Evolutionary conservation across 2,113 vertebrate genomes (phyloP), one percentile per base, ranked within the genome.

Genomic region (Holacanthus passer): DNA sequence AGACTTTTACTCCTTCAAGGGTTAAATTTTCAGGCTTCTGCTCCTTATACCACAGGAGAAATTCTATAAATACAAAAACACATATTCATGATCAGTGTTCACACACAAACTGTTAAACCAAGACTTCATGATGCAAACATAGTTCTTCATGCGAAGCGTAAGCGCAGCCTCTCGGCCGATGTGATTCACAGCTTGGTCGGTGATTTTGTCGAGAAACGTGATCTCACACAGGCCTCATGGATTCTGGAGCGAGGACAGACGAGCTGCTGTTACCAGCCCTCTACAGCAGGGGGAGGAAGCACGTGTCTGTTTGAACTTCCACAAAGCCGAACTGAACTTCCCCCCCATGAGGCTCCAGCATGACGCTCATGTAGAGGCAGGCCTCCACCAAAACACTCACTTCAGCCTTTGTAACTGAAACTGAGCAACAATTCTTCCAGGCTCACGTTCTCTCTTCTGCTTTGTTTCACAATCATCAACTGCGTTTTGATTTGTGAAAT

Each of bases 281-380:
- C 1, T 65, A 89, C 91, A 82, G 77, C 39, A 87, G 88, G 83
- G 69, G 90, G 89, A 43, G 87, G 66, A 56, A 17, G 63, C 82
- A 88, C 78, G 60, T 89, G 88, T 80, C 78, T 65, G 35, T 19
- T 22, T 10, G 1, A 55, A 70, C 53, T 43, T 62, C 47, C 66
- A 64, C 62, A 64, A 43, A 64, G 62, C 60, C 41, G 20, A 37
- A 22, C 1, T 66, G 6, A 32, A 6, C 7, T 19, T 13, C 0
- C 9, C 66, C 5, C 56, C 24, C 76, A 72, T 70, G 45, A 32
- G 60, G 58, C 71, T 83, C 31, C 37, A 64, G 55, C 50, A 39
- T 52, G 47, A 71, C 35, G 19, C 47, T 73, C 79, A 50, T 79
- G 75, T 70, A 52, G 64, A 0, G 60, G 37, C 84, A 82, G 70